A percentile compares a stretch with the other conserved stretches of the same genome.
These are phyloP conservation scores for Aricia artaxerxes DNA, from an alignment of 2,888 invertebrate genomes.

Conservation along the genomic window DNA sequence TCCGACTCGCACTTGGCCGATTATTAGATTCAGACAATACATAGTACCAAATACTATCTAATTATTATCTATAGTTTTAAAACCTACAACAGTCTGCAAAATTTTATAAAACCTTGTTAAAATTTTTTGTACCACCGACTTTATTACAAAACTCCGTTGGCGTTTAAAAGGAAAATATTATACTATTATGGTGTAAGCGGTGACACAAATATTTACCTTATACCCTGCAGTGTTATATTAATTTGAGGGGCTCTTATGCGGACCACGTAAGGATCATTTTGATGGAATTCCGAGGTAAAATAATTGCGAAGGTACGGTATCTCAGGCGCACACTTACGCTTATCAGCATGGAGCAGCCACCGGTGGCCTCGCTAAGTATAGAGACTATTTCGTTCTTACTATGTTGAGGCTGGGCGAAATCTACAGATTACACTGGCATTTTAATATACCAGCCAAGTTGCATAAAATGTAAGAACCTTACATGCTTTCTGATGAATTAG, in stretches of 20 bases:
- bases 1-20: too few species aligned
- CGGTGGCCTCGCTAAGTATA: constrained; percentile 45
- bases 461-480: too few species aligned
- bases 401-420: not conserved
- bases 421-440: not conserved
- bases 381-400: constrained; percentile 28
- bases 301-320: constrained; percentile 55
- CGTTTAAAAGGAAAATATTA: constrained; percentile 13
- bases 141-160: not conserved
- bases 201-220: constrained; percentile 61
- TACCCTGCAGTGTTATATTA: constrained; percentile 37
- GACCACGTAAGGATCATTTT: not conserved
- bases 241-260: not conserved
- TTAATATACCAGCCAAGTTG: constrained; percentile 2
- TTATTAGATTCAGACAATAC: too few species aligned
- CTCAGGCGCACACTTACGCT: constrained; percentile 56
- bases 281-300: not conserved
- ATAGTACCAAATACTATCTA: too few species aligned
- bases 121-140: not conserved
- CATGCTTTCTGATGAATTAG: too few species aligned
- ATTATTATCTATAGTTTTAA: too few species aligned
- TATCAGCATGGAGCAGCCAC: constrained; percentile 61
- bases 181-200: constrained; percentile 34
- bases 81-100: not conserved
- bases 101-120: not conserved